Base-by-base conservation (phyloP, 2,797 vertebrate species). In the Cynodonichthys magdalenae region DNA sequence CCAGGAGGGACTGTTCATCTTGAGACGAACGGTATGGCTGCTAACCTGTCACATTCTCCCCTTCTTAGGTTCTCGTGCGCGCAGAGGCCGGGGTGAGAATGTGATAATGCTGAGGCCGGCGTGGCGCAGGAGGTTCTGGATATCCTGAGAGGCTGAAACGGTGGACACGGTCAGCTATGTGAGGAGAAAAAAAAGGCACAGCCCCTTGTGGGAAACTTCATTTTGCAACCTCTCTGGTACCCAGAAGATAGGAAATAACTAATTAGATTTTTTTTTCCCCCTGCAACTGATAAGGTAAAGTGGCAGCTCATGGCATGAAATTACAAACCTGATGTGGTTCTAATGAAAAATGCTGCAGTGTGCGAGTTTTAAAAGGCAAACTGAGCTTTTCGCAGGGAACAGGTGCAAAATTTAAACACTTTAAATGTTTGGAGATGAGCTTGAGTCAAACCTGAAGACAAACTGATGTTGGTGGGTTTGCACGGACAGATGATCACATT, bases 21-120 rank as follows among this genome's bases (percentile, higher is more conserved):
- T 71, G 51, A 81, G 39, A 15, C 24, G 24, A 39, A 75, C 88
- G 89, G 88, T 90, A 87, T 1, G 53, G 15, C 15, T 4, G 8
- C 29, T 49, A 53, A 27, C 48, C 20, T 20, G 19, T 45, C 27
- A 48, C 53, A 31, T 5, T 6, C 15, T 31, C 3, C 0, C 45
- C 17, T 20, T 64, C 29, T 53, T n/a, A 4, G 19, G 53, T 1
- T 12, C 8, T 5, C 12, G 29, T 47, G 27, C 10, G 15, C 46
- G 44, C 50, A 1, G 2, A 11, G 31, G 41, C 57, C 24, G 34
- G 5, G 44, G 15, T 58, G 53, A 53, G 58, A 72, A 64, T 75
- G 64, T 66, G 69, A 71, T 65, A 63, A 61, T 50, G 52, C 58
- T 29, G 10, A 19, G 24, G 27, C 0, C 19, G 15, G 59, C 48